Conservation (phyloP, 30 jellyfish, hydroid and myxozoan species). For the Hydractinia echinata region DNA sequence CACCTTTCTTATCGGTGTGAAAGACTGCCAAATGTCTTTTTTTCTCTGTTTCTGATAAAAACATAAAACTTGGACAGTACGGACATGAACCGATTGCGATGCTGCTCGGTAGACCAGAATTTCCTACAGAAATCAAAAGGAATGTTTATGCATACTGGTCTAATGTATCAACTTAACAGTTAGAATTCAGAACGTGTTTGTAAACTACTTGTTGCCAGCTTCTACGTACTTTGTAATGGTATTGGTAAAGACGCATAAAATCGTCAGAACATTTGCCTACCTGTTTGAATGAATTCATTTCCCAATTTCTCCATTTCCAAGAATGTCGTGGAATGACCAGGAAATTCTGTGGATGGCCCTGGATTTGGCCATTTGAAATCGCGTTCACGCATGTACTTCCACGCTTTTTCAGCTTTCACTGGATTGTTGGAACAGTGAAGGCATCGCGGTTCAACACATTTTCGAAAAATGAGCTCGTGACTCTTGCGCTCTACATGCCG, state of each 20-base stretch:
- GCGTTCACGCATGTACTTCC: neutral
- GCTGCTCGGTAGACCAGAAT: no score
- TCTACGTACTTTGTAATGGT: no score
- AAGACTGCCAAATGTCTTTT: neutral
- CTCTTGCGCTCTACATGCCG: conserved; percentile 20
- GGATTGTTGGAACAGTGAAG: neutral
- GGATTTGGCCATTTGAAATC: conserved; percentile 17
- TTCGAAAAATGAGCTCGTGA: conserved; percentile 22
- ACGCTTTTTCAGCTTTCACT: neutral
- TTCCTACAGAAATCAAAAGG: no score
- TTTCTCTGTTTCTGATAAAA: neutral
- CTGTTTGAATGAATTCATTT: no score
- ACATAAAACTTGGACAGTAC: neutral
- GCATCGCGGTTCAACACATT: conserved; percentile 19
- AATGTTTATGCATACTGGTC: neutral
- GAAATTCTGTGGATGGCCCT: neutral
- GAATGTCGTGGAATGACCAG: conserved; percentile 2
- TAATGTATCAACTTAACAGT: neutral
- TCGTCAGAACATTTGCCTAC: no score
- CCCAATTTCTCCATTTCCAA: conserved; percentile 1
- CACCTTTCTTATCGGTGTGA: neutral
- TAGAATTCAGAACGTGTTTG: neutral
- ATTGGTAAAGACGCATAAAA: no score
- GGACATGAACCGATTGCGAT: conserved; percentile 10
- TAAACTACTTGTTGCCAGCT: no score